Conservation (phyloP, 2,113 vertebrate species). For the cattle (Bos taurus) region DNA sequence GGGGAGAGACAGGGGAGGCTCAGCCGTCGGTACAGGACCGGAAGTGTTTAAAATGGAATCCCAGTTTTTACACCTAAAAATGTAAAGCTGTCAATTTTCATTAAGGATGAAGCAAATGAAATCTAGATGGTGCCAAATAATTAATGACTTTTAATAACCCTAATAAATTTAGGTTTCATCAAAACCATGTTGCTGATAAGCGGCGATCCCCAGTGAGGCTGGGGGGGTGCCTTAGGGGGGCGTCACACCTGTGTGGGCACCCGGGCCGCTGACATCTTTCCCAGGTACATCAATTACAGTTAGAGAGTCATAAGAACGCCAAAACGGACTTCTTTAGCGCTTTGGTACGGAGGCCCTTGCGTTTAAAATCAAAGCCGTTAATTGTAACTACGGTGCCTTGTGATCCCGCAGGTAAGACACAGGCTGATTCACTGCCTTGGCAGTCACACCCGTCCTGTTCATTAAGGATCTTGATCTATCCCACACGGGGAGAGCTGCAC, state of each 20-base stretch:
- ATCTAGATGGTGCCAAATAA: constrained; percentile 76
- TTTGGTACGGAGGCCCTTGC: constrained; percentile 51
- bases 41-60: constrained; percentile 58
- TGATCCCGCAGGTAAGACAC: constrained; percentile 66
- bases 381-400: constrained; percentile 73
- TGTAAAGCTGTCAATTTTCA: constrained; percentile 74
- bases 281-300: constrained; percentile 81
- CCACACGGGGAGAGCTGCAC: constrained; percentile 31
- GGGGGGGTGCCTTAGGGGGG: not conserved
- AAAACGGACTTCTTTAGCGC: constrained; percentile 72
- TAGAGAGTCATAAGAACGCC: constrained; percentile 77
- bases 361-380: constrained; percentile 78
- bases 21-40: not conserved
- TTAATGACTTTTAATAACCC: constrained; percentile 79
- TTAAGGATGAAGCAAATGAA: constrained; percentile 67
- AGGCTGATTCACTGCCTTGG: constrained; percentile 75
- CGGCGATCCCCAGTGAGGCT: constrained; percentile 30
- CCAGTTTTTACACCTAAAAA: constrained; percentile 65
- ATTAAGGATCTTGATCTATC: constrained; percentile 77
- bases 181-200: constrained; percentile 70
- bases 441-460: constrained; percentile 59
- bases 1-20: not conserved
- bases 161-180: constrained; percentile 81
- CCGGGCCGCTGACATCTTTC: constrained; percentile 69
- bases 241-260: constrained; percentile 49